phyloP scores from a whole-genome alignment of 1,140 invertebrate species.

The Sitodiplosis mosellana region DNA sequence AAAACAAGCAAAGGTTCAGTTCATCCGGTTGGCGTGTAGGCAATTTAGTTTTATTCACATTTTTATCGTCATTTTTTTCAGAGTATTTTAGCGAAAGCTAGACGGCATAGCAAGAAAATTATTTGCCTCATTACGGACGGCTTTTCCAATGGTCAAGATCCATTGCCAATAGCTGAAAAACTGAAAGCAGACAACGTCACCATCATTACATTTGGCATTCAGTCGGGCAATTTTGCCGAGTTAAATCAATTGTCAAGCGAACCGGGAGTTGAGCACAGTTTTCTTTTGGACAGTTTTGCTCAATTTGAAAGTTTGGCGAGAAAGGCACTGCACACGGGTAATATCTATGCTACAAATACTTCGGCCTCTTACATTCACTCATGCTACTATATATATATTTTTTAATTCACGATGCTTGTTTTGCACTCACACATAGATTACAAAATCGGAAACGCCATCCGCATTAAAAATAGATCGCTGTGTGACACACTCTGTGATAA shows the following conservation, averaged over 20 bases:
- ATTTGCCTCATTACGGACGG: constrained; percentile 54
- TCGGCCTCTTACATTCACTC: too few relatives aligned
- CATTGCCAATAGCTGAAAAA: constrained; percentile 32
- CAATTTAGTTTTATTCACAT: neutral
- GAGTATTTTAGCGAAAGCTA: constrained; percentile 32
- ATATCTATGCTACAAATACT: constrained; percentile 7
- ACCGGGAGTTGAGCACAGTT: constrained; percentile 43
- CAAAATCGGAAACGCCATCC: constrained; percentile 35
- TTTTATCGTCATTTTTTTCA: constrained; percentile 11
- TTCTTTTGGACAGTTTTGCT: constrained; percentile 47
- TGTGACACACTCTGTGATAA: constrained; percentile 36
- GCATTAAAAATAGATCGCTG: constrained; percentile 25
- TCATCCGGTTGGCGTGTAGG: constrained; percentile 3
- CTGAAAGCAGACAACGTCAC: constrained; percentile 32
- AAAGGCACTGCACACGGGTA: constrained; percentile 47
- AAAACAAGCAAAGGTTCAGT: constrained; percentile 36
- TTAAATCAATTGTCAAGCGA: constrained; percentile 43
- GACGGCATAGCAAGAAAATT: constrained; percentile 34
- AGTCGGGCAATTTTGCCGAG: constrained; percentile 45
- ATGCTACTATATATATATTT: too few relatives aligned
- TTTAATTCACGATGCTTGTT: too few relatives aligned
- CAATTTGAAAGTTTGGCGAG: constrained; percentile 52
- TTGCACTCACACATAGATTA: constrained; percentile 37
- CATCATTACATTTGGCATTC: constrained; percentile 50
- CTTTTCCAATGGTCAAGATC: constrained; percentile 54